Evolutionary conservation across 1,140 invertebrate species (phyloP).

Genomic region (Trachymyrmex cornetzi): DNA sequence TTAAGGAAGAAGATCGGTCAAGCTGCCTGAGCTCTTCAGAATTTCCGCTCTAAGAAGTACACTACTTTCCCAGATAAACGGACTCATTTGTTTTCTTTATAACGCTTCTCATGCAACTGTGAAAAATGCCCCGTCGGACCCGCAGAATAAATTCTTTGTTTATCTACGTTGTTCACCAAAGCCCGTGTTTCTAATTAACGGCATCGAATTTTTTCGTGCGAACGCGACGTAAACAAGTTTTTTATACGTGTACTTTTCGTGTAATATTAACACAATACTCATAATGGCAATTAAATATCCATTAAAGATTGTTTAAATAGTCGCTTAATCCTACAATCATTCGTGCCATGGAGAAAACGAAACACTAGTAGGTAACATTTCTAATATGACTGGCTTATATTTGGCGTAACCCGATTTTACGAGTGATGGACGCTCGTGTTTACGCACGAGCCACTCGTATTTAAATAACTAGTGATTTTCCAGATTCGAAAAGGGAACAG

Average conservation of each 20-base stretch:
- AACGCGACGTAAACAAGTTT: conserved; percentile 18
- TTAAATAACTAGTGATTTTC: too few relatives aligned
- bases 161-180: conserved; percentile 19
- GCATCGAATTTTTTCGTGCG: conserved; percentile 11
- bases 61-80: conserved; percentile 50
- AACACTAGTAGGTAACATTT: too few relatives aligned
- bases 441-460: too few relatives aligned
- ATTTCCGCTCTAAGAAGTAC: conserved; percentile 37
- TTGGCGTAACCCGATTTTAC: too few relatives aligned
- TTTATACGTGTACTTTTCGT: not conserved
- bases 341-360: too few relatives aligned
- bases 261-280: not conserved
- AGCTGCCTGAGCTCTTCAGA: not conserved
- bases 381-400: too few relatives aligned
- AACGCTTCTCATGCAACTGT: conserved; percentile 25
- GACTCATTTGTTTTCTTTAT: conserved; percentile 55
- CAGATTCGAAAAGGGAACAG: too few relatives aligned
- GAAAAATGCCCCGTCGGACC: conserved; percentile 52
- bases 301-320: conserved; percentile 20
- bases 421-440: too few relatives aligned
- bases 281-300: conserved; percentile 8
- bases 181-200: conserved; percentile 40
- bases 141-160: conserved; percentile 52
- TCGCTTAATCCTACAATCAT: not conserved
- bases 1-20: not conserved